A percentile compares a stretch with the other conserved stretches of the same genome.
phyloP scores from a whole-genome alignment of 2,888 invertebrate genomes.

The Philonicus albiceps region DNA sequence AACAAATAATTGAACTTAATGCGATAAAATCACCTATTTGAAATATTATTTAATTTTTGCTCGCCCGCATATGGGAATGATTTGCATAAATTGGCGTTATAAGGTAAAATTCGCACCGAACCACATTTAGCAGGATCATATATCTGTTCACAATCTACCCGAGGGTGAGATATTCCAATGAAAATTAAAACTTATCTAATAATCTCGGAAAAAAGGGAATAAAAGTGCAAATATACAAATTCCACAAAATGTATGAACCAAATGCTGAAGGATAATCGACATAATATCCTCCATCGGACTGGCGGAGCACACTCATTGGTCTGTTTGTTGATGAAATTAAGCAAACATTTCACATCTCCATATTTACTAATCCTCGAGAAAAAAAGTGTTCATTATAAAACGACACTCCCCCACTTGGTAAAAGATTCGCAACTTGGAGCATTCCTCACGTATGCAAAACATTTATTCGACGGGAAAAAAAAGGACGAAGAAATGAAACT shows the following conservation, averaged over 20 bases:
- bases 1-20: not conserved
- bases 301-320: not conserved
- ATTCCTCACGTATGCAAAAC: not conserved
- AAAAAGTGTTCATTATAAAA: slow-evolving; percentile 4
- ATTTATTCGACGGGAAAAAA: not conserved
- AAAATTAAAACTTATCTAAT: not conserved
- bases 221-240: not conserved
- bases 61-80: not conserved
- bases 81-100: not conserved
- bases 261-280: not conserved
- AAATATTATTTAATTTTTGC: not conserved
- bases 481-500: not conserved
- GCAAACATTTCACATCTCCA: slow-evolving; percentile 21
- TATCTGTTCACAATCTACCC: not conserved
- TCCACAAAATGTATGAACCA: not conserved
- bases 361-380: not conserved
- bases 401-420: not conserved
- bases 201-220: not conserved
- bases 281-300: not conserved
- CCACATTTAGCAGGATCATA: not conserved
- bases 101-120: not conserved
- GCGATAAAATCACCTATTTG: not conserved
- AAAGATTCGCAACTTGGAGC: not conserved
- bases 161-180: not conserved
- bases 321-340: slow-evolving; percentile 19